phyloP scores from a whole-genome alignment of 2,113 vertebrate species.

The Probosciger aterrimus region DNA sequence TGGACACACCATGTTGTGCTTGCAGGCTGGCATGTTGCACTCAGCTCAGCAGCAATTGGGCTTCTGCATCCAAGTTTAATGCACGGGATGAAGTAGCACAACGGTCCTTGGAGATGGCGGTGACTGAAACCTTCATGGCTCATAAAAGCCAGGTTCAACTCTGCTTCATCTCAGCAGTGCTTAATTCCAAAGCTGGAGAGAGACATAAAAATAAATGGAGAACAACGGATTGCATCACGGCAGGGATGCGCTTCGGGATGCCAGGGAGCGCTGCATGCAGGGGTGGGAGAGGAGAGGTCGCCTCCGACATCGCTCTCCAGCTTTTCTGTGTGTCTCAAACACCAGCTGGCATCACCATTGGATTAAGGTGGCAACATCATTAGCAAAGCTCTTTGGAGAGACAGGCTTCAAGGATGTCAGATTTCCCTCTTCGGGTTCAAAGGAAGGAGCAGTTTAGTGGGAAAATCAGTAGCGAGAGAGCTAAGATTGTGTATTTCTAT shows the following conservation, averaged over 20 bases:
- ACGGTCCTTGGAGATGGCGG: rapidly evolving
- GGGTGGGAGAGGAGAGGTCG: background rate
- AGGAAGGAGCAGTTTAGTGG: background rate
- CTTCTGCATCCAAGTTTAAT: background rate
- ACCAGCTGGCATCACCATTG: background rate
- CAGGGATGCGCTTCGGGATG: background rate
- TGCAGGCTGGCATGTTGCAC: background rate
- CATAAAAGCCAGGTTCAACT: background rate
- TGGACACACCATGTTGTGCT: background rate
- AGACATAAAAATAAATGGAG: conserved; percentile 17
- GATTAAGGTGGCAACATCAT: background rate
- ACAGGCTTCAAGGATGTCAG: background rate
- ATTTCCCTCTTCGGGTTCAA: background rate
- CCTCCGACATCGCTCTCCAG: background rate
- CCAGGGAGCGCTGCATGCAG: rapidly evolving
- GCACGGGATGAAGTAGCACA: background rate
- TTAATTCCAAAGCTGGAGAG: background rate
- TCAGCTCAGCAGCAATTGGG: background rate
- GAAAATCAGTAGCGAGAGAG: background rate
- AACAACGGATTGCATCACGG: background rate
- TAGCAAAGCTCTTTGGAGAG: background rate
- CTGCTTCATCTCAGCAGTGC: background rate
- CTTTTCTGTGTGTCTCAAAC: background rate
- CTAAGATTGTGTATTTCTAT: background rate
- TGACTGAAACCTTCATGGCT: conserved; percentile 15